These are phyloP conservation scores for Steromphala cineraria DNA, from an alignment of 2,888 invertebrate species.

Conservation along the genomic window DNA sequence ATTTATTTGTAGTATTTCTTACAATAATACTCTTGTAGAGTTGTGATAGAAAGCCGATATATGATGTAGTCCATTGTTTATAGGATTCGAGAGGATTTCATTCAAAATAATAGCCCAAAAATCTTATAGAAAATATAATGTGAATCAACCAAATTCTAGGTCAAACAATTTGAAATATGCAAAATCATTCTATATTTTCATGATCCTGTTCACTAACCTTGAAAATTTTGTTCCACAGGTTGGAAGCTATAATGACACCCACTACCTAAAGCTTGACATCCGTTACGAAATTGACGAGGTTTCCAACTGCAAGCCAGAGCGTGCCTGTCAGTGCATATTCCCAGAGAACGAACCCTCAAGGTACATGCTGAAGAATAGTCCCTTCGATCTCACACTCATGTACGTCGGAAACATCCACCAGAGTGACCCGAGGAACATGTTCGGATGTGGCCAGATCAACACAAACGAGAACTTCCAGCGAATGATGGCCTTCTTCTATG, in stretches of 20 bases:
- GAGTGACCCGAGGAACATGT: slow-evolving; percentile 61
- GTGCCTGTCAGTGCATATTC: slow-evolving; percentile 54
- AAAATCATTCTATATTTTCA: too few relatives aligned
- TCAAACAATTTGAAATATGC: too few relatives aligned
- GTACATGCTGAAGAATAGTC: slow-evolving; percentile 59
- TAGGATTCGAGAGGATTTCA: too few relatives aligned
- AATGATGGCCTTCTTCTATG: slow-evolving; percentile 75
- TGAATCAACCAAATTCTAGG: too few relatives aligned
- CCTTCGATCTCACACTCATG: slow-evolving; percentile 70
- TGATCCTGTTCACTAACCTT: too few relatives aligned
- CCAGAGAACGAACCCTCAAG: slow-evolving; percentile 59
- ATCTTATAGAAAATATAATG: too few relatives aligned
- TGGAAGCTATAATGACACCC: slow-evolving; percentile 71
- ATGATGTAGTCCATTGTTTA: too few relatives aligned
- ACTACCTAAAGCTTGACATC: slow-evolving; percentile 66
- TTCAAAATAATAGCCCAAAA: too few relatives aligned
- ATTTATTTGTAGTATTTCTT: too few relatives aligned
- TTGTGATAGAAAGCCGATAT: too few relatives aligned
- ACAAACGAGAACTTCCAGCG: slow-evolving; percentile 70
- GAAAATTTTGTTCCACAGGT: slow-evolving; percentile 50
- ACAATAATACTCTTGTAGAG: too few relatives aligned
- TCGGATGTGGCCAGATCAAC: slow-evolving; percentile 73
- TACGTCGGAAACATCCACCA: slow-evolving; percentile 75
- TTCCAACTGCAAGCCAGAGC: slow-evolving; percentile 45
- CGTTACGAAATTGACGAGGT: slow-evolving; percentile 52